phyloP scores from a whole-genome alignment of 2,797 vertebrate species.

The Xiphorhynchus erythropygius region DNA sequence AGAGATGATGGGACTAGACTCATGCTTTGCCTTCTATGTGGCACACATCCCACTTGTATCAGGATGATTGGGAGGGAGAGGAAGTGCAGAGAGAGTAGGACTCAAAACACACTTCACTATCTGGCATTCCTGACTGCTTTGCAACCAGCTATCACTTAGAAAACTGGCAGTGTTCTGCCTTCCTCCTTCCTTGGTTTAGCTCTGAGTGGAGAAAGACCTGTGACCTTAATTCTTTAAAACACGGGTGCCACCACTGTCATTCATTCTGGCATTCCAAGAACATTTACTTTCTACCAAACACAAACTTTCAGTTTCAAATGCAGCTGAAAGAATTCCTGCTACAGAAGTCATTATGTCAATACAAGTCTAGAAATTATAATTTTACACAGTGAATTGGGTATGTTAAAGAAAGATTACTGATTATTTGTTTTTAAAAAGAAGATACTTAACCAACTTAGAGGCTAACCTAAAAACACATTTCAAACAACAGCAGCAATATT shows the following conservation, averaged over 20 bases:
- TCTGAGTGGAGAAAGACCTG: background rate
- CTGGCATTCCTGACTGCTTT: background rate
- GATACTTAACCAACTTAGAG: background rate
- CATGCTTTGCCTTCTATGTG: background rate
- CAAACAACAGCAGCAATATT: background rate
- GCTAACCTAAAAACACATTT: background rate
- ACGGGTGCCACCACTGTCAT: background rate
- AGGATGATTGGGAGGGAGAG: background rate
- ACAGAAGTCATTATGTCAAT: background rate
- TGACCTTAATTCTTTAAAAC: background rate
- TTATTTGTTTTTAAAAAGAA: background rate
- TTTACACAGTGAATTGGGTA: background rate
- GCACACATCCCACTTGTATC: background rate
- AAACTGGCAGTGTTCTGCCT: background rate
- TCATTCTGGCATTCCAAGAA: background rate
- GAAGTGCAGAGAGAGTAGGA: background rate
- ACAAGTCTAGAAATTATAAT: background rate
- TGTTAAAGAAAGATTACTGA: background rate
- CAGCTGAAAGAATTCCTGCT: background rate
- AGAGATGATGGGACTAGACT: background rate
- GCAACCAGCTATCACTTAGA: background rate
- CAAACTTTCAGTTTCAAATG: background rate
- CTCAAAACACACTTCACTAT: background rate
- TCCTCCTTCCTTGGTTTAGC: background rate
- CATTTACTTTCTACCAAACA: background rate